Evolutionary conservation across 2,113 vertebrate genomes (phyloP), one percentile per base, ranked within the genome.

Genomic region (Sigmodon hispidus): DNA sequence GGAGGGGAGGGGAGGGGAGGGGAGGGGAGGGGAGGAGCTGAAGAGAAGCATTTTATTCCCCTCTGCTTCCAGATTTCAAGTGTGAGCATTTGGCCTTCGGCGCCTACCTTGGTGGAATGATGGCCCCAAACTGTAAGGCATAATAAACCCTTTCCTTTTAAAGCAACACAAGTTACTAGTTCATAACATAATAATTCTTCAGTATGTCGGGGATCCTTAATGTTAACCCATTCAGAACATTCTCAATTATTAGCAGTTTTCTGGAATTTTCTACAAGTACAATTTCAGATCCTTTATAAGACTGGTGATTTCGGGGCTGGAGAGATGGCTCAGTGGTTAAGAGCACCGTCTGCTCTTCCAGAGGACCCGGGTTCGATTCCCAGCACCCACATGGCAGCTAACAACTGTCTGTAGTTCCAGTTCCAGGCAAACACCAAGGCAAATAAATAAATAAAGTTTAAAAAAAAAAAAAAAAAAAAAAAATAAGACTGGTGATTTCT

Each of bases 181-280:
- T 7, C 15, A 10, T 3, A 0, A 16, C 17, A 34, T 17, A 81
- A 34, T 45, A 45, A 59, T 70, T 70, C 29, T 70, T 65, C 17
- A 43, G n/a, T 57, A 26, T 26, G 8, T n/a, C 59, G 40, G 65
- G 43, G 31, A n/a, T 84, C 31, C 31, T 73, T 31, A 73, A n/a
- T 61, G 55, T 3, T n/a, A 84, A 73, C 24, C 52, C 24, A 72
- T 59, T 73, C 79, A 72, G 29, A 81, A 55, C 50, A 31, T 70
- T 81, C 29, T 91, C 50, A 36, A 45, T 19, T n/a, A 77, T 92
- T 75, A 72, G 22, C 9, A 79, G 31, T 43, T 93, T 59, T 69
- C 91, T 81, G 85, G 90, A 81, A 63, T 40, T 84, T 90, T 76
- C 84, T 94, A 70, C 94, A 91, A 95, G 84, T 13, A 45, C 1